Evolutionary conservation across 2,797 vertebrate genomes (phyloP).

Genomic region (Thalassophryne amazonica): DNA sequence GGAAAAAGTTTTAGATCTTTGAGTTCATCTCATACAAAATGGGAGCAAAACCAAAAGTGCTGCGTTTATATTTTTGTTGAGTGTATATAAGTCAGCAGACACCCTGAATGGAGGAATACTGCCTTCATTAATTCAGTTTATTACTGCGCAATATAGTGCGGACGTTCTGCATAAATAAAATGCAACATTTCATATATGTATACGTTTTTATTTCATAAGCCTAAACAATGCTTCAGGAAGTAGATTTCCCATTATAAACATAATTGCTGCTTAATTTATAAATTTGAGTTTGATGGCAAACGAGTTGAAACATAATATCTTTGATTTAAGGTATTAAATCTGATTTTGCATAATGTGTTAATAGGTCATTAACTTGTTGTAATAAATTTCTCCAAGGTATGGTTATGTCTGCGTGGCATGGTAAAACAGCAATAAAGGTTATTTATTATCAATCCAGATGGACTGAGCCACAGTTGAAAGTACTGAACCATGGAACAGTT

Average conservation of each 20-base stretch:
- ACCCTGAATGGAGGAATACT: background rate
- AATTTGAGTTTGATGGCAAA: background rate
- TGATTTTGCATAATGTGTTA: conserved; percentile 6
- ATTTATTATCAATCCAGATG: conserved; percentile 14
- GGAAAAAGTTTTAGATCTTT: too few species aligned
- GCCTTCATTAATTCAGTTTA: background rate
- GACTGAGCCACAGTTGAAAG: conserved; percentile 9
- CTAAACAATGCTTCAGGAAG: background rate
- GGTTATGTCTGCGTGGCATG: too few species aligned
- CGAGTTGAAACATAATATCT: background rate
- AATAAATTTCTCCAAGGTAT: conserved; percentile 31
- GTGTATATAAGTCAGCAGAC: too few species aligned
- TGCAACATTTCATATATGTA: too few species aligned
- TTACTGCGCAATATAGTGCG: background rate
- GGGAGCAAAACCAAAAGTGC: too few species aligned
- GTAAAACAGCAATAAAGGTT: conserved; percentile 16
- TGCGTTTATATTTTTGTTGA: too few species aligned
- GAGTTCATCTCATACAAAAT: too few species aligned
- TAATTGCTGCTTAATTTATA: background rate
- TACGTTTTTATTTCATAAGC: background rate
- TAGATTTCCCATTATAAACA: background rate
- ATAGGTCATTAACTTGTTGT: conserved; percentile 28
- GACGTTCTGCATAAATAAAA: too few species aligned
- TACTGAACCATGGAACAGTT: conserved; percentile 27
- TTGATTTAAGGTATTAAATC: conserved; percentile 1